These are phyloP conservation scores for Zaprionus vittiger DNA, from an alignment of 1,140 invertebrate species.

Conservation along the genomic window DNA sequence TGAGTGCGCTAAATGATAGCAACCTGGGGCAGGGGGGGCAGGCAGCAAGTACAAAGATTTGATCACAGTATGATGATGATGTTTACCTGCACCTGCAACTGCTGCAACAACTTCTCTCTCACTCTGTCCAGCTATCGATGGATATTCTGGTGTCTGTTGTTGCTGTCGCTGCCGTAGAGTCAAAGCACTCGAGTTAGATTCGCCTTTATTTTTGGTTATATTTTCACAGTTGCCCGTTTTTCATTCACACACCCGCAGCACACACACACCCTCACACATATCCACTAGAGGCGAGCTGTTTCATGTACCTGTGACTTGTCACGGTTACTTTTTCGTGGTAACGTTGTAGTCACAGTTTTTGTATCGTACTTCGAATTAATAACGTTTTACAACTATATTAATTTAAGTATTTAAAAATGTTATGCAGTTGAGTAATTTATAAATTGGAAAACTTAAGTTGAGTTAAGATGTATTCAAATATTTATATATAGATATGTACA, in stretches of 20 bases:
- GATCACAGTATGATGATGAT: neutral
- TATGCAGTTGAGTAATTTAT: neutral
- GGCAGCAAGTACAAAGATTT: conserved; percentile 1
- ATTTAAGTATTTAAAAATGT: neutral
- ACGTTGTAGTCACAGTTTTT: conserved; percentile 14
- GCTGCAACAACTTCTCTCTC: conserved; percentile 21
- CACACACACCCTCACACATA: conserved; percentile 34
- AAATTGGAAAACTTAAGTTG: neutral
- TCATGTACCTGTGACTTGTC: conserved; percentile 18
- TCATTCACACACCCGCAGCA: conserved; percentile 69
- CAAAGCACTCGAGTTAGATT: conserved; percentile 41
- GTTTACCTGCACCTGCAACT: conserved; percentile 38
- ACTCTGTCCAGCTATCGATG: conserved; percentile 13
- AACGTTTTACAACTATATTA: neutral
- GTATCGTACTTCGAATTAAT: neutral
- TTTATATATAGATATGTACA: neutral
- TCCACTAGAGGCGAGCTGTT: conserved; percentile 23
- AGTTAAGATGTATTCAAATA: no score
- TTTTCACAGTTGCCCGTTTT: conserved; percentile 77
- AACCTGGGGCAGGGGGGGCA: neutral
- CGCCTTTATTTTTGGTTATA: conserved; percentile 78
- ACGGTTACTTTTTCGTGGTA: conserved; percentile 7
- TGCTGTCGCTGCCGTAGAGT: conserved; percentile 31
- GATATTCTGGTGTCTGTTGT: conserved; percentile 7
- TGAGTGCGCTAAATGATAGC: conserved; percentile 27